Evolutionary conservation across 2,888 invertebrate genomes (phyloP).

Genomic region (Myopa testacea): DNA sequence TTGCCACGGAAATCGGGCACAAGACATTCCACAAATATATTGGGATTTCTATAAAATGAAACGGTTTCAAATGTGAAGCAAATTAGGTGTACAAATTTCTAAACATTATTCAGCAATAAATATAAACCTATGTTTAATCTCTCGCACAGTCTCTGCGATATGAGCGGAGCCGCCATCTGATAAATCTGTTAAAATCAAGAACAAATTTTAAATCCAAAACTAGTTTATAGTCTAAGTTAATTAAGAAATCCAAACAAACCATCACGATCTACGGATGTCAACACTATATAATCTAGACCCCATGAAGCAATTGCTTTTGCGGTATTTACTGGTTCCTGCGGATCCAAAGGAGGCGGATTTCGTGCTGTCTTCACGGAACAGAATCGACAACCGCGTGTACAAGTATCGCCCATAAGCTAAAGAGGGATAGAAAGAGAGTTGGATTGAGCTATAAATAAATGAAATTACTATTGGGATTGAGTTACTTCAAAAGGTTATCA

Average conservation of each 20-base stretch:
- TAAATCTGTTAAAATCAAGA: slow-evolving; percentile 74
- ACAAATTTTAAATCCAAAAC: not conserved
- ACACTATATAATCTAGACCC: slow-evolving; percentile 97
- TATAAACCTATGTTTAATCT: slow-evolving; percentile 79
- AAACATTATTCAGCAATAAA: not conserved
- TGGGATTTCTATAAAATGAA: slow-evolving; percentile 73
- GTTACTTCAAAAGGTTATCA: slow-evolving; percentile 39
- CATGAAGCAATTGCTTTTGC: slow-evolving; percentile 92
- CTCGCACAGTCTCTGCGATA: slow-evolving; percentile 90
- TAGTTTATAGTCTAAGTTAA: not conserved
- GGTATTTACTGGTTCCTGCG: slow-evolving; percentile 90
- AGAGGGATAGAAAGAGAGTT: slow-evolving; percentile 27
- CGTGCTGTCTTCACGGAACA: slow-evolving; percentile 98
- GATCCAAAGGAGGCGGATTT: slow-evolving; percentile 89
- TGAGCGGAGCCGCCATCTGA: slow-evolving; percentile 94
- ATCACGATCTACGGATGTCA: slow-evolving; percentile 98
- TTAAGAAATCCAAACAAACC: slow-evolving; percentile 71
- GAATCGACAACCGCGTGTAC: slow-evolving; percentile 97
- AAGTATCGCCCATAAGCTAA: slow-evolving; percentile 97
- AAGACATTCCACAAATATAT: slow-evolving; percentile 93
- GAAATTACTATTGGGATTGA: not conserved
- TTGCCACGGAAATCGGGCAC: slow-evolving; percentile 96
- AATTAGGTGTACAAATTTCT: not conserved
- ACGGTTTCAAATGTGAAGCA: not conserved
- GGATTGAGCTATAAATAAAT: not conserved